These are phyloP conservation scores for Idaea biselata DNA, from an alignment of 2,888 invertebrate species.

Conservation along the genomic window DNA sequence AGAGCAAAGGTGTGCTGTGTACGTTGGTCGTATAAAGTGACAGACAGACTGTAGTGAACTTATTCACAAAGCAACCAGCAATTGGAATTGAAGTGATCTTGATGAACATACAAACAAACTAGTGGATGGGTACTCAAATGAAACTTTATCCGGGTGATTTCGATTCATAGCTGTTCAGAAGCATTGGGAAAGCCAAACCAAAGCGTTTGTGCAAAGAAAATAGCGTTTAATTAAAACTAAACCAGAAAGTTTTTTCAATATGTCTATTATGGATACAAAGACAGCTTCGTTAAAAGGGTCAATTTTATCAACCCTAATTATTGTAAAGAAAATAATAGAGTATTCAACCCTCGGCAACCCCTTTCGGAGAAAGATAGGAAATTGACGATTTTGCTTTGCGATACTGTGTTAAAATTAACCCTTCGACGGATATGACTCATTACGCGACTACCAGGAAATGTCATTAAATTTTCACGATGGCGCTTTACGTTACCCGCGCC, in stretches of 20 bases:
- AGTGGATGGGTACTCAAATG: constrained; percentile 29
- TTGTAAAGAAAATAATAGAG: constrained; percentile 36
- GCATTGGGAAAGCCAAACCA: neutral
- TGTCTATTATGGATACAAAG: constrained; percentile 14
- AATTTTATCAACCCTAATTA: constrained; percentile 23
- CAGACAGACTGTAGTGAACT: constrained; percentile 41
- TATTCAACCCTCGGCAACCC: constrained; percentile 33
- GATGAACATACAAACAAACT: constrained; percentile 36
- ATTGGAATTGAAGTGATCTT: constrained; percentile 42
- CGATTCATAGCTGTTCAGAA: neutral
- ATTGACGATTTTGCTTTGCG: constrained; percentile 62
- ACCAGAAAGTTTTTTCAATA: constrained; percentile 9
- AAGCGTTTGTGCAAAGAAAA: neutral
- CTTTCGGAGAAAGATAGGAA: constrained; percentile 50
- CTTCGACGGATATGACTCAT: constrained; percentile 78
- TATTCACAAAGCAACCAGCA: constrained; percentile 44
- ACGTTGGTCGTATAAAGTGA: constrained; percentile 40
- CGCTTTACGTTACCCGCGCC: constrained; percentile 73
- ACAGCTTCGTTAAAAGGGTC: constrained; percentile 13
- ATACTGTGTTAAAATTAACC: constrained; percentile 74
- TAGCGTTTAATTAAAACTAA: constrained; percentile 2
- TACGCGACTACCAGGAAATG: constrained; percentile 74
- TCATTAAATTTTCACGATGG: constrained; percentile 79
- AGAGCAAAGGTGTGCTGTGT: constrained; percentile 38
- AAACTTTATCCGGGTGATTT: constrained; percentile 28